Evolutionary conservation across 2,888 invertebrate genomes (phyloP).

Genomic region (Arctia plantaginis): DNA sequence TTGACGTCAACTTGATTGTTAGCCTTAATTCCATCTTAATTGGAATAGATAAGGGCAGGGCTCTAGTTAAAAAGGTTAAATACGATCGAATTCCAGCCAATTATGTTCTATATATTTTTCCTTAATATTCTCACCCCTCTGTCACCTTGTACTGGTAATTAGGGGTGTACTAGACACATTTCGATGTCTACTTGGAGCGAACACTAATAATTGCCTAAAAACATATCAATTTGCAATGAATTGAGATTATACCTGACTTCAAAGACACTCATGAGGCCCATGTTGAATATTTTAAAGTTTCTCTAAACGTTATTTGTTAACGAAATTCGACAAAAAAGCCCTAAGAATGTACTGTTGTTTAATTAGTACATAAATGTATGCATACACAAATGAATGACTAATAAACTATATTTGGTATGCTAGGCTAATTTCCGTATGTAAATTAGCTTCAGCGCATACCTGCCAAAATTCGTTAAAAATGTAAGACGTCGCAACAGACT

Average conservation of each 20-base stretch:
- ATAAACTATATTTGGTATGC: neutral
- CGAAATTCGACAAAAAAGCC: neutral
- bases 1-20: neutral
- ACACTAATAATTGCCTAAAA: neutral
- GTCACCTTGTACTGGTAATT: neutral
- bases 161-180: neutral
- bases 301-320: no score
- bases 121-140: no score
- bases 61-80: neutral
- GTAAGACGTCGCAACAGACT: neutral
- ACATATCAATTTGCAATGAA: neutral
- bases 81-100: neutral
- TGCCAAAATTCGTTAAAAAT: neutral
- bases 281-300: neutral
- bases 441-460: neutral
- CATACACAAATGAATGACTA: neutral
- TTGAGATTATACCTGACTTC: neutral
- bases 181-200: neutral
- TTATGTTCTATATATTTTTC: neutral
- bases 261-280: no score
- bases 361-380: neutral
- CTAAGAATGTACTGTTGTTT: neutral
- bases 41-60: neutral
- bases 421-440: neutral
- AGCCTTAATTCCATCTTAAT: neutral